phyloP scores from a whole-genome alignment of 1,140 invertebrate genomes.

The Samia ricini region DNA sequence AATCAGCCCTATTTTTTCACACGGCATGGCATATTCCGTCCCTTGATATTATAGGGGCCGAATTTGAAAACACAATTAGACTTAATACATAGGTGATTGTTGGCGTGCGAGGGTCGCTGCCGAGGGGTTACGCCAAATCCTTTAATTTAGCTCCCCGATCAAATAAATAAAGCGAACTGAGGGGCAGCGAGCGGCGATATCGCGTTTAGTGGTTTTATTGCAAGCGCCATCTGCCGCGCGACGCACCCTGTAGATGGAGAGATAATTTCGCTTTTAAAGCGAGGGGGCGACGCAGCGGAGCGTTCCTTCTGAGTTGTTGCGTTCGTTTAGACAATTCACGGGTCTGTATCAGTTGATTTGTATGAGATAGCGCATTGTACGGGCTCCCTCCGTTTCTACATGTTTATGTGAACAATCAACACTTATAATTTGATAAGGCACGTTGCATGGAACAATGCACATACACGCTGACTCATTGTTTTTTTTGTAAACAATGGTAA shows the following conservation, averaged over 20 bases:
- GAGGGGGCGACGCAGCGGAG: conserved; percentile 40
- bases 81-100: conserved; percentile 77
- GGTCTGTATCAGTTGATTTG: conserved; percentile 56
- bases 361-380: conserved; percentile 60
- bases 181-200: conserved; percentile 67
- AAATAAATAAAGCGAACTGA: conserved; percentile 72
- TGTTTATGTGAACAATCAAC: conserved; percentile 44
- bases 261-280: conserved; percentile 71
- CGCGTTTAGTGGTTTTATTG: conserved; percentile 77
- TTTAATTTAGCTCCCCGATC: conserved; percentile 76
- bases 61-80: conserved; percentile 78
- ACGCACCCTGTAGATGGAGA: conserved; percentile 60
- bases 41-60: conserved; percentile 61
- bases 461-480: not conserved
- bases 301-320: conserved; percentile 61
- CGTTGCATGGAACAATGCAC: conserved; percentile 6
- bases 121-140: conserved; percentile 73
- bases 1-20: conserved; percentile 68
- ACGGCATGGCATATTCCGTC: conserved; percentile 42
- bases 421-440: conserved; percentile 47
- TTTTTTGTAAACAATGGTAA: not conserved
- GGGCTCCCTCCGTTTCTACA: conserved; percentile 49
- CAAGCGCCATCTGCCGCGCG: conserved; percentile 73
- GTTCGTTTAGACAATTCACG: conserved; percentile 70
- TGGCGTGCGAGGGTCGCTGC: conserved; percentile 60